phyloP scores from a whole-genome alignment of 2,113 vertebrate genomes.

The Pithys albifrons region DNA sequence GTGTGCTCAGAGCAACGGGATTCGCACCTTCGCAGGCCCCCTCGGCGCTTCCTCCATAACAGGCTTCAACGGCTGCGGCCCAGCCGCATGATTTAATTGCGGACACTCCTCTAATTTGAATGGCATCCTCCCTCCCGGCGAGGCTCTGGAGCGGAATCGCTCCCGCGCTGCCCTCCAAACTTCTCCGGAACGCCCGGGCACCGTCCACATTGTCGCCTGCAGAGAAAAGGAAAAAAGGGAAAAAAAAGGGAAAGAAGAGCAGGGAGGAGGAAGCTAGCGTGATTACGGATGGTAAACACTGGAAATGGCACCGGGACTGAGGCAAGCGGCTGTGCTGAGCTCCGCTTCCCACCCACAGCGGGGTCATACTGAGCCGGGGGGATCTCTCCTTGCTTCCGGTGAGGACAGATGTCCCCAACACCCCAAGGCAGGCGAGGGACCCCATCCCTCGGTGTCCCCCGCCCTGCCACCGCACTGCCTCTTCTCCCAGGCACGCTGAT shows the following conservation, averaged over 20 bases:
- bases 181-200: not conserved
- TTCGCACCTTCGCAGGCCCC: not conserved
- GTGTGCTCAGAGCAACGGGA: not conserved
- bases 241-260: not conserved
- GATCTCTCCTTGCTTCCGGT: not conserved
- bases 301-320: conserved; percentile 19
- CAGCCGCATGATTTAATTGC: not conserved
- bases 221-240: not conserved
- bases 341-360: not conserved
- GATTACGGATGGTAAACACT: conserved; percentile 45
- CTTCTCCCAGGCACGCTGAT: conserved; percentile 55
- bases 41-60: rapidly evolving
- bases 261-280: not conserved
- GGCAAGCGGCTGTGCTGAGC: not conserved
- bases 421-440: rapidly evolving
- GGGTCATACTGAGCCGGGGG: not conserved
- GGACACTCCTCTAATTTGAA: not conserved
- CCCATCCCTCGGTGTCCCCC: not conserved
- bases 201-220: not conserved
- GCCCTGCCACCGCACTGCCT: not conserved
- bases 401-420: not conserved
- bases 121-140: not conserved
- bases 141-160: not conserved
- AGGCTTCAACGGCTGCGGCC: not conserved
- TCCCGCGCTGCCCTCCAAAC: not conserved